Base-by-base conservation (phyloP, 2,797 vertebrate genomes). In the Pyrocephalus nanus region DNA sequence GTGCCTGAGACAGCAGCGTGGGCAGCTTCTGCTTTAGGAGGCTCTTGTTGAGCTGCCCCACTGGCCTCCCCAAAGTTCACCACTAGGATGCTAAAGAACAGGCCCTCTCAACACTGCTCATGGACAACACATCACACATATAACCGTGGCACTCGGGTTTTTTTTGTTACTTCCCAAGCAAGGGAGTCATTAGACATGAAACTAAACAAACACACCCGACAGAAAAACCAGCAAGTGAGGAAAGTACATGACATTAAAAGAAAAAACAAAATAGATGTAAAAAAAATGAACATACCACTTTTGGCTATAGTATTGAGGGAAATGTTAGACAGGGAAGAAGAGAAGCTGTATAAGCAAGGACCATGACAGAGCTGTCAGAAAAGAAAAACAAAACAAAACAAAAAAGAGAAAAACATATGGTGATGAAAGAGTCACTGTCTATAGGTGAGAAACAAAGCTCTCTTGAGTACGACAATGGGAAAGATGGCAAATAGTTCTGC, bases 271-370 rank as follows among this genome's bases (percentile, higher is more conserved):
- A 47, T 76, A 98, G 93, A 97, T 94, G 83, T 95, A 97, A 97
- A 96, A 96, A 96, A 96, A 97, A 94, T 82, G 88, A 96, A 98
- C 98, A 95, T 98, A 98, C 98, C 98, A 96, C 97, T 98, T 97
- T 97, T 98, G 97, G 97, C 97, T 97, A 98, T 96, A 97, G 98
- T 97, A 98, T 97, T 98, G 97, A 98, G 97, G 96, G 97, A 98
- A 97, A 98, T 97, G 96, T 97, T 98, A 98, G 98, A 98, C 97
- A 98, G 94, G 97, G 98, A 98, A 94, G 98, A 98, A 96, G 97
- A 98, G 98, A 98, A 98, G 97, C 96, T 98, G 98, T 98, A 98
- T 93, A 98, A 98, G 96, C 97, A 98, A 43, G 97, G 98, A 97
- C 97, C 97, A 96, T 96, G 96, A 97, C 96, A 98, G 94, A 98